phyloP scores from a whole-genome alignment of 2,888 invertebrate genomes.

The Thymelicus sylvestris region DNA sequence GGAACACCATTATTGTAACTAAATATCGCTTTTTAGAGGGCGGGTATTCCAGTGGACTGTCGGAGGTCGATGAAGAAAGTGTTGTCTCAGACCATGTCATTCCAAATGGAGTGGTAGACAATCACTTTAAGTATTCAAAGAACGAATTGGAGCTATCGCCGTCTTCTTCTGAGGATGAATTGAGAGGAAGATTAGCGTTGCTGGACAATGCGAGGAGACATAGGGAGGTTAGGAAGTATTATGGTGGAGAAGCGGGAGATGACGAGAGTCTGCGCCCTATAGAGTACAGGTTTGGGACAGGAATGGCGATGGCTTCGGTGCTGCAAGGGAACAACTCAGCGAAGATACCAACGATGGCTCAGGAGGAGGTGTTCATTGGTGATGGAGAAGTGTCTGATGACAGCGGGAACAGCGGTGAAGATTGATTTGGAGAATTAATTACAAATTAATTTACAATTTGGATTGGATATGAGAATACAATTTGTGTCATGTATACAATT shows the following conservation, averaged over 20 bases:
- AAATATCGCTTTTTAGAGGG: neutral
- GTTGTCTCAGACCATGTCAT: neutral
- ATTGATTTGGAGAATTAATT: neutral
- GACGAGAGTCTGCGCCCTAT: slow-evolving; percentile 74
- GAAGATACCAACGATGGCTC: slow-evolving; percentile 56
- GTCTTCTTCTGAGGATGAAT: slow-evolving; percentile 65
- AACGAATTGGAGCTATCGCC: slow-evolving; percentile 65
- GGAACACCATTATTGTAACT: slow-evolving; percentile 40
- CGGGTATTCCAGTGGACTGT: slow-evolving; percentile 3
- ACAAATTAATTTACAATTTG: too few relatives aligned
- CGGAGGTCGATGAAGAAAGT: slow-evolving; percentile 44
- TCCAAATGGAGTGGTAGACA: slow-evolving; percentile 9
- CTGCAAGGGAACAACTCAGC: slow-evolving; percentile 63
- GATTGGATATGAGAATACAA: too few relatives aligned
- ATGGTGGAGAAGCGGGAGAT: slow-evolving; percentile 51
- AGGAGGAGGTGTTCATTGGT: slow-evolving; percentile 75
- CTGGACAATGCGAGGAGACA: slow-evolving; percentile 67
- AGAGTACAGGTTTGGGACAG: slow-evolving; percentile 78
- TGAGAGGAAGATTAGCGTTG: slow-evolving; percentile 53
- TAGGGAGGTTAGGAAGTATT: slow-evolving; percentile 57
- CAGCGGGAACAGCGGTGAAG: slow-evolving; percentile 76
- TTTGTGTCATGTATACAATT: too few relatives aligned
- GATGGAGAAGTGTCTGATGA: slow-evolving; percentile 78
- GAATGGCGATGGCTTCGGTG: slow-evolving; percentile 79
- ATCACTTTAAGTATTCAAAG: slow-evolving; percentile 58